These are phyloP conservation scores for Philaenus spumarius DNA, from an alignment of 1,140 invertebrate genomes.

Conservation along the genomic window DNA sequence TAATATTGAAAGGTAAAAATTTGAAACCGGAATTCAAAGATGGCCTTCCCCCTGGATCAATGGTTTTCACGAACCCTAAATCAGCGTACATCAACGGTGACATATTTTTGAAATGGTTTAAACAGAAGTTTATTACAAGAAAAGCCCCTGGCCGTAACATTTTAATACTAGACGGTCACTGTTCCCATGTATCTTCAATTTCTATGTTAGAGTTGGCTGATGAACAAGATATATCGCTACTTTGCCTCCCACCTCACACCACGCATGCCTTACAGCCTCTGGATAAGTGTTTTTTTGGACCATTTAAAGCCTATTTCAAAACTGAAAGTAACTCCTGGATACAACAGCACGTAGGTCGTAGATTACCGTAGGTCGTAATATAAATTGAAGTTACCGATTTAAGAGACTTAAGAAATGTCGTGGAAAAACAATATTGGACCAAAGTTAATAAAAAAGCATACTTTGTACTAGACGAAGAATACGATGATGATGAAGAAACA, in stretches of 20 bases:
- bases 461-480: too few species aligned
- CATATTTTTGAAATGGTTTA: constrained; percentile 6
- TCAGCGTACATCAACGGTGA: constrained; percentile 10
- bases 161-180: constrained; percentile 39
- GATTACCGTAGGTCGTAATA: too few species aligned
- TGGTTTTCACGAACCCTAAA: constrained; percentile 31
- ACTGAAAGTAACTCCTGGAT: constrained; percentile 18
- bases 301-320: too few species aligned
- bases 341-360: constrained; percentile 19
- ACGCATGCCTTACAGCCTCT: constrained; percentile 38
- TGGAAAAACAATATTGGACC: too few species aligned
- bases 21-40: constrained; percentile 36
- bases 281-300: constrained; percentile 33
- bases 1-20: constrained; percentile 36
- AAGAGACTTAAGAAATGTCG: too few species aligned
- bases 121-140: constrained; percentile 15
- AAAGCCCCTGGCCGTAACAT: constrained; percentile 37
- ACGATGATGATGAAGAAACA: too few species aligned
- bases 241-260: constrained; percentile 38
- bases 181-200: constrained; percentile 32
- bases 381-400: too few species aligned
- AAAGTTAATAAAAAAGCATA: too few species aligned
- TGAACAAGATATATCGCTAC: constrained; percentile 35
- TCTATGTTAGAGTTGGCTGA: constrained; percentile 28
- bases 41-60: too few species aligned